Conservation (phyloP, 2,113 vertebrate genomes). For the Neolamprologus longior region DNA sequence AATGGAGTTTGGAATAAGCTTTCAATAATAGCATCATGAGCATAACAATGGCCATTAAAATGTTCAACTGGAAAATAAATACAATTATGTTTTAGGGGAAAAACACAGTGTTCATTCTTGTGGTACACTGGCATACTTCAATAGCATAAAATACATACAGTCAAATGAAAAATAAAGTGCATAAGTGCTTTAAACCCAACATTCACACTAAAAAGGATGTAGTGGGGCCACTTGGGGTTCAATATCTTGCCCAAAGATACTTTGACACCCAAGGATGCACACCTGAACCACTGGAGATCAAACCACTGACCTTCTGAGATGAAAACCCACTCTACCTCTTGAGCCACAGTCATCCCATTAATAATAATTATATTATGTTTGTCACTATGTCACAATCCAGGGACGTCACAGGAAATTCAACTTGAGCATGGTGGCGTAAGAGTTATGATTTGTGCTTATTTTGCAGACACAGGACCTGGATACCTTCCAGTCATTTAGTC, state of each 20-base stretch:
- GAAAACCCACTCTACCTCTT: background rate
- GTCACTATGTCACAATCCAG: background rate
- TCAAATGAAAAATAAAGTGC: background rate
- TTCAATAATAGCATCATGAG: background rate
- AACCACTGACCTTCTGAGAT: background rate
- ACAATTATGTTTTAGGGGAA: background rate
- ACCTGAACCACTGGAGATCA: background rate
- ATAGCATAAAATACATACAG: background rate
- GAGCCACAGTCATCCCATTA: background rate
- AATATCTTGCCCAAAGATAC: background rate
- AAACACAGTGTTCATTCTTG: background rate
- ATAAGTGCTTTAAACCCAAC: background rate
- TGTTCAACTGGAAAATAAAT: background rate
- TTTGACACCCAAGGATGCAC: background rate
- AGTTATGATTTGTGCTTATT: background rate
- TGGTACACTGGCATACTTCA: background rate
- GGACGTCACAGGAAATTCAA: background rate
- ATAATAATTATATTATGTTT: background rate
- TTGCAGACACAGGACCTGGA: background rate
- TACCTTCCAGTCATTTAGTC: background rate
- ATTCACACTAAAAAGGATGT: background rate
- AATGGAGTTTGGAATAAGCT: background rate
- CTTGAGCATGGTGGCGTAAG: background rate
- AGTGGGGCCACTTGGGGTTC: background rate
- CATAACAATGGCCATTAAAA: background rate